Percentiles rank a stretch among this genome's conserved stretches.
These are phyloP conservation scores for Suncus etruscus DNA, from an alignment of 2,113 vertebrate genomes.

Conservation along the genomic window DNA sequence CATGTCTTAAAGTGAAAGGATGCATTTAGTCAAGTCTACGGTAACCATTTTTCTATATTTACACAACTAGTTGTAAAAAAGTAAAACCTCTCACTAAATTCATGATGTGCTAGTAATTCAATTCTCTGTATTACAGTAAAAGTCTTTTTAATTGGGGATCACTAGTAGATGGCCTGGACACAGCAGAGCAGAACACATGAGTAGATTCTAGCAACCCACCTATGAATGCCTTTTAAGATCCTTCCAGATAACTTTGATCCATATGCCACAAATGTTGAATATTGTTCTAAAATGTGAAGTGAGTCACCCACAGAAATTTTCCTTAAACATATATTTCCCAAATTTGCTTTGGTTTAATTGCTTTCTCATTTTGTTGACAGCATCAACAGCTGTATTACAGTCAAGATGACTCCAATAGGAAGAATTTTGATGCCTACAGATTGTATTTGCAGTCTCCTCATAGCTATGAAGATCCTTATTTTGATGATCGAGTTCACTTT, in stretches of 20 bases:
- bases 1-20: not conserved
- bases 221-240: not conserved
- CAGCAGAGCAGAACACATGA: not conserved
- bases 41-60: not conserved
- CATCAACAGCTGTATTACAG: constrained; percentile 94
- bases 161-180: not conserved
- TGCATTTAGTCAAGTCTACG: too few species aligned
- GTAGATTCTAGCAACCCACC: not conserved
- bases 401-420: constrained; percentile 91
- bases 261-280: constrained; percentile 14
- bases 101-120: not conserved
- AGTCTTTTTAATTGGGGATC: not conserved
- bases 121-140: not conserved
- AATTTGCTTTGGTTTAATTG: constrained; percentile 67
- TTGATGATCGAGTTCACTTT: constrained; percentile 95
- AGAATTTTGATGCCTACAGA: constrained; percentile 96
- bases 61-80: not conserved
- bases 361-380: constrained; percentile 83
- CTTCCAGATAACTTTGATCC: not conserved
- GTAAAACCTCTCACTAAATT: constrained; percentile 1
- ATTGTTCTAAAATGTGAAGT: constrained; percentile 37
- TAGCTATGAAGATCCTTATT: constrained; percentile 95
- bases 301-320: constrained; percentile 46
- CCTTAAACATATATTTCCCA: constrained; percentile 52
- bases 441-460: constrained; percentile 96